These are phyloP conservation scores for Bos javanicus DNA, from an alignment of 2,113 vertebrate genomes.

Conservation along the genomic window DNA sequence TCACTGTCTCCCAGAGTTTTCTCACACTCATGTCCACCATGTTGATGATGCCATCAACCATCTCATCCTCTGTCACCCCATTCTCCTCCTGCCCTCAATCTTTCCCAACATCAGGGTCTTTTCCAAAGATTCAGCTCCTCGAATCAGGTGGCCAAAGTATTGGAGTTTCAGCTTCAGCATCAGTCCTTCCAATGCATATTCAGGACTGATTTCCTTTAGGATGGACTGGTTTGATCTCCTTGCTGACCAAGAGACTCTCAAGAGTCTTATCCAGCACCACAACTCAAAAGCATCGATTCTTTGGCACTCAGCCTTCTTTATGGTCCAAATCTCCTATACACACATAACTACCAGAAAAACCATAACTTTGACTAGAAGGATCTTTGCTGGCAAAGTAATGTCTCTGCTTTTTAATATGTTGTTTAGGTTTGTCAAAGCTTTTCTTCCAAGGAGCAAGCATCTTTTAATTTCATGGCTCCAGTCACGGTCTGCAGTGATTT, in stretches of 20 bases:
- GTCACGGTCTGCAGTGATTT: background rate
- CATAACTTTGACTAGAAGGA: background rate
- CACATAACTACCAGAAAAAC: background rate
- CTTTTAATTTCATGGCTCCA: background rate
- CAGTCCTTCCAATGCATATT: background rate
- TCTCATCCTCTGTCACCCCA: background rate
- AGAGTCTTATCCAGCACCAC: background rate
- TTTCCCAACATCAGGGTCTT: background rate
- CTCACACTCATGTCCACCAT: background rate
- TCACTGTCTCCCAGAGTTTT: background rate
- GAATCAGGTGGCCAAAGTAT: background rate
- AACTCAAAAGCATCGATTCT: background rate
- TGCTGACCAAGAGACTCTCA: background rate
- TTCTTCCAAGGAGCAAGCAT: background rate
- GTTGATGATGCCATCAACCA: background rate
- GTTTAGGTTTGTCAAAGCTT: background rate
- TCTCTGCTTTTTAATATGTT: background rate
- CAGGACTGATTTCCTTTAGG: background rate
- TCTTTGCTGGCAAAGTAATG: background rate
- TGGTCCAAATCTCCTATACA: background rate
- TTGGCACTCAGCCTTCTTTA: background rate
- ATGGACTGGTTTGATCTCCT: background rate
- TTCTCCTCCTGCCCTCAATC: background rate
- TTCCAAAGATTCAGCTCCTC: background rate
- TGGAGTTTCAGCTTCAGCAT: background rate